Evolutionary conservation across 2,797 vertebrate species (phyloP), one percentile per base, ranked within the genome.

Genomic region (Ibycter americanus): DNA sequence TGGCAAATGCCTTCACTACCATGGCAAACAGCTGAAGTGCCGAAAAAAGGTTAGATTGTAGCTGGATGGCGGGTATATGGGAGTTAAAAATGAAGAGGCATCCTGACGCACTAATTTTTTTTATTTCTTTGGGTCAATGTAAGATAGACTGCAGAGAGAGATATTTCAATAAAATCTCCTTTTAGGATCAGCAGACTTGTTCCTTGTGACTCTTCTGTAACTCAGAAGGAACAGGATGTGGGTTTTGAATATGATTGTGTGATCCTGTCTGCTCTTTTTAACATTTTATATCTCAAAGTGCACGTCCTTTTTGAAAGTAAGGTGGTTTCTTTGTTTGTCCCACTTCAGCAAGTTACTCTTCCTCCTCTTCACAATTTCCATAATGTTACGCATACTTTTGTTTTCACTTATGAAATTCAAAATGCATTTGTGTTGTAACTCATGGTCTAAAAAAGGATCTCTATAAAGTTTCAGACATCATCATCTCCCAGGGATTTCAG

Each of bases 401-500:
- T 79, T 92, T 92, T 90, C 14, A 54, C 67, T 61, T 92, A 2
- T 36, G 46, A n/a, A 46, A 77, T 87, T 52, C 6, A 2, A 79
- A 76, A 77, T 54, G 51, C 6, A 8, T 12, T 84, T 23, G 31
- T 80, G 47, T 88, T 56, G 31, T 49, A 92, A 80, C 66, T 88
- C 65, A 22, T 15, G 22, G 21, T 56, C 94, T 95, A 97, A 97
- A 97, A 96, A 93, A 87, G 73, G 79, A 77, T 34, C 42, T 42
- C 38, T 19, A 3, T 74, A 42, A 95, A 79, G 67, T 93, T 92
- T 85, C 89, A 89, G 83, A 11, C 94, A 92, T 94, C 83, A 47
- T 94, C 67, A 71, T 96, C 86, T 96, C 93, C 87, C 56, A 90
- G 92, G 65, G 86, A 62, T 93, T 89, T 93, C 54, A 92, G 89